Percentiles rank a stretch among this genome's conserved stretches.
Conservation (phyloP, 2,888 invertebrate species). For the Mamestra brassicae region DNA sequence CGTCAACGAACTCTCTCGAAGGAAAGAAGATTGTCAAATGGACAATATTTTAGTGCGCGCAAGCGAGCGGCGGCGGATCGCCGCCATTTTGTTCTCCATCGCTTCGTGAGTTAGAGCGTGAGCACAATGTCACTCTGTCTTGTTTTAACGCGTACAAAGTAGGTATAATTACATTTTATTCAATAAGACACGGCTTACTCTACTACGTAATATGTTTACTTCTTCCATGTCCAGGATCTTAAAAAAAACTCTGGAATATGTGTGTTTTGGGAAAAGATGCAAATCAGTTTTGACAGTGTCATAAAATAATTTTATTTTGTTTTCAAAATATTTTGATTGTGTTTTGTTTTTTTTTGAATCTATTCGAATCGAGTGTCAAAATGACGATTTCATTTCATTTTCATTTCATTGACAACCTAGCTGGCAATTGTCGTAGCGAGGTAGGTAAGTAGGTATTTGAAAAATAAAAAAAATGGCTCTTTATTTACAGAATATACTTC, state of each 20-base stretch:
- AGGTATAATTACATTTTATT: slow-evolving; percentile 6
- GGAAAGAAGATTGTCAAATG: slow-evolving; percentile 74
- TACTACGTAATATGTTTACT: slow-evolving; percentile 29
- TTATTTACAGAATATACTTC: too few relatives aligned
- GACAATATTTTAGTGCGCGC: slow-evolving; percentile 43
- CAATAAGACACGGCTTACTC: slow-evolving; percentile 42
- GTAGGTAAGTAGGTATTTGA: too few relatives aligned
- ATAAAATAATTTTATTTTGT: slow-evolving; percentile 34
- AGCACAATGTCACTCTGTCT: slow-evolving; percentile 54
- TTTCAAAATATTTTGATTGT: slow-evolving; percentile 25
- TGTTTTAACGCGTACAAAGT: slow-evolving; percentile 23
- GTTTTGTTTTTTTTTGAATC: slow-evolving; percentile 55
- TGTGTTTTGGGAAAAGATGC: slow-evolving; percentile 12
- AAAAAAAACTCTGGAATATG: too few relatives aligned
- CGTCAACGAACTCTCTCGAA: slow-evolving; percentile 72
- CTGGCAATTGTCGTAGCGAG: too few relatives aligned
- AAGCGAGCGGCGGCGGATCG: slow-evolving; percentile 62
- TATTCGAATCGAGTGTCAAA: slow-evolving; percentile 40
- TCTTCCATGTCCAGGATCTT: slow-evolving; percentile 28
- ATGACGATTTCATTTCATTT: too few relatives aligned
- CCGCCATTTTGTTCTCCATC: slow-evolving; percentile 84
- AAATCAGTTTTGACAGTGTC: slow-evolving; percentile 31
- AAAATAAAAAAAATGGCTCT: too few relatives aligned
- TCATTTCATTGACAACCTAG: too few relatives aligned
- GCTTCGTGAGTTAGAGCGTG: slow-evolving; percentile 78